Base-by-base conservation (phyloP, 2,888 invertebrate genomes). In the Eumacrocentrus americanus region DNA sequence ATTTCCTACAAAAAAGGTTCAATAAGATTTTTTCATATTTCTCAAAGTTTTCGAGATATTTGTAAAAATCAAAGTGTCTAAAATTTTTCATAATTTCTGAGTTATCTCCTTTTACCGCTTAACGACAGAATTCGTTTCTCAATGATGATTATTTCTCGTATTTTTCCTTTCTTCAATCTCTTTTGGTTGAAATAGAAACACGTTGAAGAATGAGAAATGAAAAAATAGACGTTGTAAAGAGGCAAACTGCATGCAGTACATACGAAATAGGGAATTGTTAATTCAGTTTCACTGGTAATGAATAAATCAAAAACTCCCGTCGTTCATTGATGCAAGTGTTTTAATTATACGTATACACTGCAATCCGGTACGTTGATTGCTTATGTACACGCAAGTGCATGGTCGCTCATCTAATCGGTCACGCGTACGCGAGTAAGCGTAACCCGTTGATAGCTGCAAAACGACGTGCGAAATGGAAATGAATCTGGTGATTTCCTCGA, bases 301-400 rank as follows among this genome's bases (percentile, higher is more conserved):
- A 50, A 50, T 50, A 34, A 50, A 50, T 50, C 50, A 50, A 50
- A 25, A 29, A 29, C 9, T n/a, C n/a, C n/a, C n/a, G n/a, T n/a
- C n/a, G n/a, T n/a, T 50, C 20, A 44, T 14, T 22, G 22, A 46
- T 23, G 44, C 44, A 44, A 54, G 34, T 54, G 23, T 29, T 18
- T 34, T 42, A 54, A 25, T 25, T 42, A 20, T 34, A 54, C 16
- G 16, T 16, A 22, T 12, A 42, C 25, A 25, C 16, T 54, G n/a
- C 14, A 44, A 18, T 42, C 18, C 38, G 14, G 25, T 22, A 52
- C 38, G 25, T 25, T 38, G 20, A 14, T 11, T 50, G 50, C 18
- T 12, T 14, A 35, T 50, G 12, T 29, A 35, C 29, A 44, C 12
- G 22, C 20, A 20, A 29, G 4, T 54, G 11, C 40, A 29, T 40